Evolutionary conservation across 23 tunicate genomes (phyloP).

Genomic region (Corella eumyota): DNA sequence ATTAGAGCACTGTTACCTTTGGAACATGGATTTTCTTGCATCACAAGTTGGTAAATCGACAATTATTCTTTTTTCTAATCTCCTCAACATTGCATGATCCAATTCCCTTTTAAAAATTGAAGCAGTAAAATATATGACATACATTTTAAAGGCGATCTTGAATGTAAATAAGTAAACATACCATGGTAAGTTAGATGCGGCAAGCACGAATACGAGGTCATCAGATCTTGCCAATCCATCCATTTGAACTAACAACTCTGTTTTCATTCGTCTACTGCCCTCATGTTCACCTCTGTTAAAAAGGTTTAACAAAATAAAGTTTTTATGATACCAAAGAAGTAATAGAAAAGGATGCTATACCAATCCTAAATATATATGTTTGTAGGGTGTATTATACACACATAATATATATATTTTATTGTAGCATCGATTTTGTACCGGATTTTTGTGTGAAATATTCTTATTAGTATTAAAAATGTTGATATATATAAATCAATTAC

Average conservation of each 20-base stretch:
- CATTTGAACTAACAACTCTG: constrained; percentile 91
- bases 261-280: constrained; percentile 94
- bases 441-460: too few species aligned
- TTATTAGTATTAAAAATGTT: background rate
- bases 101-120: constrained; percentile 56
- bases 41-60: constrained; percentile 72
- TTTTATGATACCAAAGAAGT: too few species aligned
- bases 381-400: too few species aligned
- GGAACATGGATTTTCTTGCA: constrained; percentile 75
- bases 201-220: constrained; percentile 90
- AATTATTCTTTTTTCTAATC: constrained; percentile 77
- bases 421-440: too few species aligned
- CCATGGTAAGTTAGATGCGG: constrained; percentile 95
- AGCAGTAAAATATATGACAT: background rate
- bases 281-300: constrained; percentile 83
- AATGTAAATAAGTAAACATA: constrained; percentile 1
- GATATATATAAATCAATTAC: constrained; percentile 13
- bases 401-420: too few species aligned
- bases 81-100: constrained; percentile 91
- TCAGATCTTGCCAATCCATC: constrained; percentile 89
- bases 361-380: too few species aligned
- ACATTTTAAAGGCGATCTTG: background rate
- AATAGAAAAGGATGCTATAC: too few species aligned
- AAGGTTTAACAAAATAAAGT: too few species aligned
- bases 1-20: constrained; percentile 19